phyloP scores from a whole-genome alignment of 2,113 vertebrate genomes.

The Cyanocitta stelleri region DNA sequence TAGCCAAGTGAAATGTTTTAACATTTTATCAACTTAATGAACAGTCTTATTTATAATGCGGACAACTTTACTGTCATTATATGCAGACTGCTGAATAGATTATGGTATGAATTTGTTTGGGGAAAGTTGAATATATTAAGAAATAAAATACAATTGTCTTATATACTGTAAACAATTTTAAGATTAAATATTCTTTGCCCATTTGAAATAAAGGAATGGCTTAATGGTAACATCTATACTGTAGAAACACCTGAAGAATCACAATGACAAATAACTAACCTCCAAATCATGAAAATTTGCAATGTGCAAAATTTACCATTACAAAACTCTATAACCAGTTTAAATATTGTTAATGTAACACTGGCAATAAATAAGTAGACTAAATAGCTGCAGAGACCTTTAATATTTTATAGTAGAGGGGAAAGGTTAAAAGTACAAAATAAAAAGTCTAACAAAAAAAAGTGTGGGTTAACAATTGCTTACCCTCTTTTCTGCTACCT shows the following conservation, averaged over 20 bases:
- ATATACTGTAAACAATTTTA: background rate
- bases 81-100: constrained; percentile 4
- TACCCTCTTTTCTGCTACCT: constrained; percentile 89
- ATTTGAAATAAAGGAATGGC: background rate
- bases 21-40: constrained; percentile 61
- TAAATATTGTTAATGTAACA: background rate
- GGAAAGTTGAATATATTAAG: background rate
- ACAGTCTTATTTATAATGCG: constrained; percentile 54
- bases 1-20: constrained; percentile 55
- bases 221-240: background rate
- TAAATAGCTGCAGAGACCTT: constrained; percentile 9
- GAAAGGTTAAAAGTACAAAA: constrained; percentile 17
- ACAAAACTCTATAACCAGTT: background rate
- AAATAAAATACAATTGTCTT: background rate
- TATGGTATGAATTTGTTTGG: constrained; percentile 12
- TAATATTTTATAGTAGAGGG: background rate
- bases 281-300: background rate
- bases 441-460: constrained; percentile 51
- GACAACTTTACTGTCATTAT: constrained; percentile 46
- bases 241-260: background rate
- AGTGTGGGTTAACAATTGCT: constrained; percentile 70
- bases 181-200: background rate
- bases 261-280: background rate
- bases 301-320: background rate
- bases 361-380: background rate